phyloP scores from a whole-genome alignment of 2,113 vertebrate species.

The Thomomys bottae region DNA sequence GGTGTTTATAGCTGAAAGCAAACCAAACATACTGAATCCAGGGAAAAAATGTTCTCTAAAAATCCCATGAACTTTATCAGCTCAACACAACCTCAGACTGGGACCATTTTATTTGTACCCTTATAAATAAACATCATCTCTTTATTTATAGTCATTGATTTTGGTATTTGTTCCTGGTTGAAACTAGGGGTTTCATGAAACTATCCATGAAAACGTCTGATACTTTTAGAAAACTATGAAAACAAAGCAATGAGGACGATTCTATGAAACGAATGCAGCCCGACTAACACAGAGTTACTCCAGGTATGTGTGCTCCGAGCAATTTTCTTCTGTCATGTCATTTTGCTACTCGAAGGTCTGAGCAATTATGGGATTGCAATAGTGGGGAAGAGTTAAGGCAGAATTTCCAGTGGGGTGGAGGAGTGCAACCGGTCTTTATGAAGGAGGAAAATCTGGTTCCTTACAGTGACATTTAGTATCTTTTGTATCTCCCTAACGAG shows the following conservation, averaged over 20 bases:
- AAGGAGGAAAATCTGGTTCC: constrained; percentile 8
- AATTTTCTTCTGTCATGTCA: constrained; percentile 36
- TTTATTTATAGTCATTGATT: constrained; percentile 57
- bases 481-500: neutral
- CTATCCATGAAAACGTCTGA: constrained; percentile 48
- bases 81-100: constrained; percentile 64
- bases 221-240: neutral
- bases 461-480: constrained; percentile 7
- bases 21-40: constrained; percentile 82
- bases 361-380: neutral
- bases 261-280: neutral
- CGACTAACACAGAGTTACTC: neutral
- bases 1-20: constrained; percentile 80
- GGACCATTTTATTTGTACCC: constrained; percentile 55
- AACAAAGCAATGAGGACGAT: neutral
- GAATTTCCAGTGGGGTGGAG: neutral
- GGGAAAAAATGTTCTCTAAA: constrained; percentile 69
- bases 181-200: constrained; percentile 12
- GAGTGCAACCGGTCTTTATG: neutral
- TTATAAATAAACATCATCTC: constrained; percentile 41
- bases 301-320: neutral
- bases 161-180: constrained; percentile 39
- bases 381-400: constrained; percentile 29
- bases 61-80: constrained; percentile 65
- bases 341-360: neutral